These are phyloP conservation scores for Acrobasis suavella DNA, from an alignment of 2,888 invertebrate genomes.

Conservation along the genomic window DNA sequence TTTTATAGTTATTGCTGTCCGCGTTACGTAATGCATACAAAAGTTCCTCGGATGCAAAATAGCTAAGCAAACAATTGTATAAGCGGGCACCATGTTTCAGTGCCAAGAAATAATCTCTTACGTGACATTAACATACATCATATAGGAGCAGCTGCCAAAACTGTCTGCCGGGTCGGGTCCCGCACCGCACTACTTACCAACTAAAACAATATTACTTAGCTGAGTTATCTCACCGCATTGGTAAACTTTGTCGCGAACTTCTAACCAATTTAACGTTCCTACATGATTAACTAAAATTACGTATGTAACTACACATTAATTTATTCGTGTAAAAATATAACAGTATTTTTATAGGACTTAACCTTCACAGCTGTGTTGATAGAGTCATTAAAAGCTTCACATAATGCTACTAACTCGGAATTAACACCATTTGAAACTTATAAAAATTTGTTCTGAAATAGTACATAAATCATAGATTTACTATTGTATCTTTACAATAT, in stretches of 20 bases:
- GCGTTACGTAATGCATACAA: slow-evolving; percentile 39
- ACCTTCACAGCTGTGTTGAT: no score
- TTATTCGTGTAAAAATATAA: background rate
- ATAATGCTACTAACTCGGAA: no score
- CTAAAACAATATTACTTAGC: slow-evolving; percentile 76
- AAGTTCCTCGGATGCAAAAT: slow-evolving; percentile 52
- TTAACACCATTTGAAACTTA: no score
- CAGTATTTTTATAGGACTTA: background rate
- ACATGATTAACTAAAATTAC: slow-evolving; percentile 18
- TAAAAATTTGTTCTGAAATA: no score
- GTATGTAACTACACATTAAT: slow-evolving; percentile 9
- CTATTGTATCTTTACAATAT: no score
- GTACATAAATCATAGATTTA: no score
- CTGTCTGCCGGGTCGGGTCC: slow-evolving; percentile 60
- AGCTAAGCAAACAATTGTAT: slow-evolving; percentile 66
- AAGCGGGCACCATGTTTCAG: slow-evolving; percentile 58
- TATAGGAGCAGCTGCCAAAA: slow-evolving; percentile 72
- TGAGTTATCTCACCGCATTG: slow-evolving; percentile 49
- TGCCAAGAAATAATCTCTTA: slow-evolving; percentile 80
- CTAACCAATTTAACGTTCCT: slow-evolving; percentile 20
- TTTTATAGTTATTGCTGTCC: slow-evolving; percentile 35
- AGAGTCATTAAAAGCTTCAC: no score
- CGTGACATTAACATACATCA: slow-evolving; percentile 79
- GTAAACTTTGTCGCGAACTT: slow-evolving; percentile 35
- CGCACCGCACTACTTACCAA: slow-evolving; percentile 60